Evolutionary conservation across 1,140 invertebrate genomes (phyloP).

Genomic region (Drosophila grimshawi): DNA sequence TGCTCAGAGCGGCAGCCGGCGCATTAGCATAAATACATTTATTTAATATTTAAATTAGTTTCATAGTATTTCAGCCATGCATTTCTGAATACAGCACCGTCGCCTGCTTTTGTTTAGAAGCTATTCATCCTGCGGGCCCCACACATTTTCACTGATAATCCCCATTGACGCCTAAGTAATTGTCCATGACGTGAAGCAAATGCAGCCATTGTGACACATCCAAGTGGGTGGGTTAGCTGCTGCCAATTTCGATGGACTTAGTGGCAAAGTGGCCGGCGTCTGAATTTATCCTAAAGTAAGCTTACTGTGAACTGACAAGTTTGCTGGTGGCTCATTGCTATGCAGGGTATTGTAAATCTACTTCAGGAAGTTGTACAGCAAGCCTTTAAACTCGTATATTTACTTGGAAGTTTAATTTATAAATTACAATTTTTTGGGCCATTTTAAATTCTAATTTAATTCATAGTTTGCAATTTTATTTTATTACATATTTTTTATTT

Average conservation of each 20-base stretch:
- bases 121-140: constrained; percentile 20
- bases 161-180: constrained; percentile 46
- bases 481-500: no score
- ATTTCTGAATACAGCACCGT: constrained; percentile 30
- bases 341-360: neutral
- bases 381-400: neutral
- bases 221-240: constrained; percentile 1
- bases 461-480: no score
- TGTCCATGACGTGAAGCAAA: constrained; percentile 44
- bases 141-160: constrained; percentile 37
- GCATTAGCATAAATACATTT: constrained; percentile 77
- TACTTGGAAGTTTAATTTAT: no score
- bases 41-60: constrained; percentile 80
- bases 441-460: no score
- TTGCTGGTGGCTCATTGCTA: constrained; percentile 9
- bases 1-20: constrained; percentile 38
- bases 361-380: neutral
- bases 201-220: constrained; percentile 24
- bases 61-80: constrained; percentile 55
- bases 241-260: constrained; percentile 38
- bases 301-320: constrained; percentile 21
- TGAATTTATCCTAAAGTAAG: constrained; percentile 13
- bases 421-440: no score
- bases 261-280: constrained; percentile 1
- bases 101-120: constrained; percentile 6